These are phyloP conservation scores for Sminthopsis crassicaudata DNA, from an alignment of 2,113 vertebrate species.

Conservation along the genomic window DNA sequence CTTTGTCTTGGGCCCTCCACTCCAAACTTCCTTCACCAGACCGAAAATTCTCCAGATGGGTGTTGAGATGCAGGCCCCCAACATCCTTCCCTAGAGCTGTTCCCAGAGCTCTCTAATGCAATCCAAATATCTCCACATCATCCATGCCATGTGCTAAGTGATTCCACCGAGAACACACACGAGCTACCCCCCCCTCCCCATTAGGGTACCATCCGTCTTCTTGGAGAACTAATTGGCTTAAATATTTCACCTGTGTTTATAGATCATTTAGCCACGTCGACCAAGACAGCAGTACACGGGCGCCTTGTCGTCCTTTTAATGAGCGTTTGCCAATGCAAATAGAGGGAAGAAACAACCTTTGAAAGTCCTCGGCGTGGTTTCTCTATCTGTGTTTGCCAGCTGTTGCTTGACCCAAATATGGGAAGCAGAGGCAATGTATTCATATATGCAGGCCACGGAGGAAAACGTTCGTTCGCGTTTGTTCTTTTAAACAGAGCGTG, in stretches of 20 bases:
- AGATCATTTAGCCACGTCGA: not conserved
- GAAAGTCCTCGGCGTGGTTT: not conserved
- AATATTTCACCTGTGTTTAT: slow-evolving; percentile 10
- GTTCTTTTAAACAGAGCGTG: slow-evolving; percentile 51
- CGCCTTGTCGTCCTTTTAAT: slow-evolving; percentile 30
- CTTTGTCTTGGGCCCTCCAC: not conserved
- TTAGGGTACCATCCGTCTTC: not conserved
- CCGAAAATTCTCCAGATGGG: not conserved
- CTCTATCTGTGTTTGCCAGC: not conserved
- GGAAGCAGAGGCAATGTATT: not conserved
- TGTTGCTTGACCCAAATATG: not conserved
- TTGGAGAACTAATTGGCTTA: slow-evolving; percentile 31
- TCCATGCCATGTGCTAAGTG: not conserved
- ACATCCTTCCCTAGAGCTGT: slow-evolving; percentile 16
- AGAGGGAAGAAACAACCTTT: slow-evolving; percentile 22
- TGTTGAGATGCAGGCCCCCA: slow-evolving; percentile 13
- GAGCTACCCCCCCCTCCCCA: not conserved
- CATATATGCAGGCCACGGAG: slow-evolving; percentile 3
- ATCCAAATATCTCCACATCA: not conserved
- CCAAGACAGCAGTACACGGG: not conserved
- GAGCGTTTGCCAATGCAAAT: slow-evolving; percentile 44
- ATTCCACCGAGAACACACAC: slow-evolving; percentile 16
- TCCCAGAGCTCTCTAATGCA: not conserved
- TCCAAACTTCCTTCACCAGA: slow-evolving; percentile 31
- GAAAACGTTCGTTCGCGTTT: not conserved